A percentile compares a stretch with the other conserved stretches of the same genome.
Conservation (phyloP, 2,888 invertebrate genomes). For the Mantis religiosa region DNA sequence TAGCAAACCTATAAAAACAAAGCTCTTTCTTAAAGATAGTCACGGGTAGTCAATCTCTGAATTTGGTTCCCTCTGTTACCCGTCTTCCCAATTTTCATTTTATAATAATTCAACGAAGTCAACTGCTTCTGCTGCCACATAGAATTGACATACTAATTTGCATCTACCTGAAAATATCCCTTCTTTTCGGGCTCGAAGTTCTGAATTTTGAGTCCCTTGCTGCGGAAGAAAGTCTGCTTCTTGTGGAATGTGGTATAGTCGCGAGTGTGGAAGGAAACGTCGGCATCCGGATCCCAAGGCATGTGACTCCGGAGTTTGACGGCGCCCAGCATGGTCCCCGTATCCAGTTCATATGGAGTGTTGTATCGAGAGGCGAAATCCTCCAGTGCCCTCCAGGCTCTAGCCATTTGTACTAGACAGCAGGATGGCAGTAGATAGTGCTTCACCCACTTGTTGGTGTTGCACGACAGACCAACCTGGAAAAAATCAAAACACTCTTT, state of each 20-base stretch:
- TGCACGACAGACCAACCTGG: constrained; percentile 30
- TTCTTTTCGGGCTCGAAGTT: constrained; percentile 22
- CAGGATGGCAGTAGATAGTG: constrained; percentile 35
- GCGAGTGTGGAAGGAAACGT: constrained; percentile 35
- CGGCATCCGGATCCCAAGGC: constrained; percentile 41
- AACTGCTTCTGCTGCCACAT: too few relatives aligned
- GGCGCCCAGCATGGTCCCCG: constrained; percentile 40
- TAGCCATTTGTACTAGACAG: constrained; percentile 35
- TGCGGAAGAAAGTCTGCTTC: constrained; percentile 22
- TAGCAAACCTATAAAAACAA: too few relatives aligned
- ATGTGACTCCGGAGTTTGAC: constrained; percentile 39
- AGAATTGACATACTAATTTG: too few relatives aligned
- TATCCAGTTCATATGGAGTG: constrained; percentile 37
- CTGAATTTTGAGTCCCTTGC: constrained; percentile 22
- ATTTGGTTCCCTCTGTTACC: too few relatives aligned
- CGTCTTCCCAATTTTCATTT: too few relatives aligned
- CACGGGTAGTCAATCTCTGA: too few relatives aligned
- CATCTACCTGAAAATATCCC: constrained; percentile 6
- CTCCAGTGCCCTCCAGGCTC: constrained; percentile 34
- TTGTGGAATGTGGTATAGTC: constrained; percentile 30
- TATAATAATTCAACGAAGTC: too few relatives aligned
- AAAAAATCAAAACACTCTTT: not conserved
- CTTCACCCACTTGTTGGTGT: constrained; percentile 21
- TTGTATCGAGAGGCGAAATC: constrained; percentile 32
- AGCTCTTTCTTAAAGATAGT: too few relatives aligned